Evolutionary conservation across 2,797 vertebrate genomes (phyloP).

Genomic region (Poecilia wingei): DNA sequence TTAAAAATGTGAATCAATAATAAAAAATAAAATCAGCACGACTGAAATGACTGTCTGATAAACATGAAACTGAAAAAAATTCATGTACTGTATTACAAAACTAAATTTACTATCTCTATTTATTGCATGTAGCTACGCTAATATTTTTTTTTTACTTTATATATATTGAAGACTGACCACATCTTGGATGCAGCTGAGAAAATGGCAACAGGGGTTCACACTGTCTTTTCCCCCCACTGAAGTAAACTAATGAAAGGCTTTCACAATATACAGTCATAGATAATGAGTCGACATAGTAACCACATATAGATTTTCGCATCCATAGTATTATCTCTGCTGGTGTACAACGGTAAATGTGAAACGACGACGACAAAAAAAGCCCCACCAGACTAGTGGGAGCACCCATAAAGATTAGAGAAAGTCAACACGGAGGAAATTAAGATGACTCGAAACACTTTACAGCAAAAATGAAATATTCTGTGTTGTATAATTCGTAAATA

Average conservation of each 20-base stretch:
- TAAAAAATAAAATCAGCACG: slow-evolving; percentile 21
- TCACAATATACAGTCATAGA: slow-evolving; percentile 23
- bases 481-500: slow-evolving; percentile 52
- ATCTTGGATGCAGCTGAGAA: slow-evolving; percentile 46
- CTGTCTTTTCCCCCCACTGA: slow-evolving; percentile 16
- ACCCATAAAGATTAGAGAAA: slow-evolving; percentile 52
- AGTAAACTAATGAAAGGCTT: slow-evolving; percentile 38
- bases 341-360: slow-evolving; percentile 60
- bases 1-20: slow-evolving; percentile 17
- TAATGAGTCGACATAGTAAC: slow-evolving; percentile 44
- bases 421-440: slow-evolving; percentile 49
- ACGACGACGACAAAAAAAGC: slow-evolving; percentile 23
- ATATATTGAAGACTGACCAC: slow-evolving; percentile 29
- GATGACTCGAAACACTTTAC: slow-evolving; percentile 40
- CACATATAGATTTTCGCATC: slow-evolving; percentile 40
- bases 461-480: slow-evolving; percentile 45
- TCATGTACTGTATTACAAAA: slow-evolving; percentile 62
- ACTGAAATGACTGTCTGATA: slow-evolving; percentile 26
- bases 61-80: slow-evolving; percentile 29
- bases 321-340: slow-evolving; percentile 68
- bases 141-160: slow-evolving; percentile 24
- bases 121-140: slow-evolving; percentile 64
- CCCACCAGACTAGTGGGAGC: slow-evolving; percentile 55
- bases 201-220: slow-evolving; percentile 41
- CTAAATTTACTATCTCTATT: slow-evolving; percentile 58